Conservation (phyloP, 2,113 vertebrate species). For the Pedionomus torquatus region DNA sequence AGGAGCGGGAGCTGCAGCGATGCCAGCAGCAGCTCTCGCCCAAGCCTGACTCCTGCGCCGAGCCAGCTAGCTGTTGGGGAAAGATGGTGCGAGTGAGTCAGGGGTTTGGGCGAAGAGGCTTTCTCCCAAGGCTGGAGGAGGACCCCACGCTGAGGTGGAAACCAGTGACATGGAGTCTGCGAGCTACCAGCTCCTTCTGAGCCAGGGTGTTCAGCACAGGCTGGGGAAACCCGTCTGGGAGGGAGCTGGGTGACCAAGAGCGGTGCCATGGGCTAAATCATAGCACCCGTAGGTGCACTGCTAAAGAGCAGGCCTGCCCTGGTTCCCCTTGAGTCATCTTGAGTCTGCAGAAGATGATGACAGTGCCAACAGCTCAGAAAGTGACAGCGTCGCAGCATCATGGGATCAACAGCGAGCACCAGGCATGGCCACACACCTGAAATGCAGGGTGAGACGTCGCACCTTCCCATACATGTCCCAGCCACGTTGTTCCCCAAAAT, state of each 20-base stretch:
- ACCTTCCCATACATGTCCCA: neutral
- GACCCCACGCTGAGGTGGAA: rapidly evolving
- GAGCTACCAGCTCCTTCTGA: neutral
- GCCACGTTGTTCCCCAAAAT: neutral
- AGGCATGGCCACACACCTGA: neutral
- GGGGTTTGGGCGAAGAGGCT: rapidly evolving
- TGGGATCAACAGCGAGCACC: rapidly evolving
- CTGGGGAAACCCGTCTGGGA: neutral
- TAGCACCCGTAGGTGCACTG: neutral
- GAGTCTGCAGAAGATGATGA: neutral
- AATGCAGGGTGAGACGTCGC: rapidly evolving
- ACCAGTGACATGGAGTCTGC: rapidly evolving
- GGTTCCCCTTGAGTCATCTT: neutral
- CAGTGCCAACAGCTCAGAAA: neutral
- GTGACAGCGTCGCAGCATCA: neutral
- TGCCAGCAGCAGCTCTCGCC: neutral
- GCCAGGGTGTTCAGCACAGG: neutral
- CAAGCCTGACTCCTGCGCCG: rapidly evolving
- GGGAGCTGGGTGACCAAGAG: neutral
- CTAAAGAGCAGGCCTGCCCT: neutral
- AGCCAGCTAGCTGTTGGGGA: neutral
- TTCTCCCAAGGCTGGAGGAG: neutral
- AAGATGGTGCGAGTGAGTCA: neutral
- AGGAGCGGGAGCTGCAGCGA: neutral
- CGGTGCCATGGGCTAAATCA: rapidly evolving